Evolutionary conservation across 2,797 vertebrate genomes (phyloP).

Genomic region (Myotis planiceps): DNA sequence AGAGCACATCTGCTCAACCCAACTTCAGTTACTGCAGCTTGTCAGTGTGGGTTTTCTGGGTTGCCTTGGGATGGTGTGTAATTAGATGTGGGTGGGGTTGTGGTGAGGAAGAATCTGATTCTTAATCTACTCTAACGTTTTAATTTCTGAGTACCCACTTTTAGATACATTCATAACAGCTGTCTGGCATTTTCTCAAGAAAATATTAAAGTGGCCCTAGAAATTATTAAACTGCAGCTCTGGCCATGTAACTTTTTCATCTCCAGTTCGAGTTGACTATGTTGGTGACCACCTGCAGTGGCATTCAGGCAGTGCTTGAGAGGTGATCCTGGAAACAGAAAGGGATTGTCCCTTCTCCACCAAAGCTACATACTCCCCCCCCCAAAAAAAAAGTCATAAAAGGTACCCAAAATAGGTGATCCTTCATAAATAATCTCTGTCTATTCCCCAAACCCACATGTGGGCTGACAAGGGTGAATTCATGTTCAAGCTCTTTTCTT

Average conservation of each 20-base stretch:
- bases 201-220: background rate
- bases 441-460: background rate
- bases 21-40: background rate
- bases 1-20: background rate
- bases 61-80: conserved; percentile 40
- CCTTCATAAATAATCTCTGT: background rate
- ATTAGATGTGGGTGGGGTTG: conserved; percentile 57
- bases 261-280: background rate
- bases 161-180: background rate
- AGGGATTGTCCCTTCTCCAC: background rate
- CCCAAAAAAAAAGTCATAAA: background rate
- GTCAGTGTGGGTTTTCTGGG: conserved; percentile 55
- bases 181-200: background rate
- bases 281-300: background rate
- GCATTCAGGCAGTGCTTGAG: background rate
- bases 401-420: background rate
- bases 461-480: background rate
- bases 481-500: background rate
- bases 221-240: background rate
- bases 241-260: background rate
- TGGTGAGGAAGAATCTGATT: conserved; percentile 17
- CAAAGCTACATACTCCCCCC: background rate
- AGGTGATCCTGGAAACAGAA: background rate
- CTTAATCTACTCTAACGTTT: conserved; percentile 16
- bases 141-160: conserved; percentile 25